phyloP scores from a whole-genome alignment of 1,140 invertebrate genomes.

The Papilio xuthus region DNA sequence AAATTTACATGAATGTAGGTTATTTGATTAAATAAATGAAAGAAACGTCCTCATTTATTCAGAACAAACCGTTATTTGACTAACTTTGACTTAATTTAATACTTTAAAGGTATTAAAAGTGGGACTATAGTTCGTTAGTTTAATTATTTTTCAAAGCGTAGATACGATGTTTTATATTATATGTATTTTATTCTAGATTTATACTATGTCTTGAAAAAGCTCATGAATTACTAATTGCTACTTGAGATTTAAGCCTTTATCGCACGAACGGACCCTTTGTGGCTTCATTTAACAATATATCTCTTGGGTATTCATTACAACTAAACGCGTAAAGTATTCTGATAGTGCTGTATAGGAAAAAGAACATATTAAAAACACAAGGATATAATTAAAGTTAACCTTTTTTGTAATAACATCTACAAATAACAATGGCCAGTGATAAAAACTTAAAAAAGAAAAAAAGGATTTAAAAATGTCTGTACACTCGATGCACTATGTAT shows the following conservation, averaged over 20 bases:
- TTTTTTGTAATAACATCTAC: background rate
- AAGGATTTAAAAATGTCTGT: too few species aligned
- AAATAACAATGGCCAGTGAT: too few species aligned
- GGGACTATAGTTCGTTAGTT: too few species aligned
- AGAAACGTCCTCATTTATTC: background rate
- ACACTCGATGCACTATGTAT: background rate
- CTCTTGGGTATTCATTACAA: background rate
- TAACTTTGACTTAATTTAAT: background rate
- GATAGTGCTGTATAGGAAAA: background rate
- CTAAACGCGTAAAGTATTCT: background rate
- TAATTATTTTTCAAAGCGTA: too few species aligned
- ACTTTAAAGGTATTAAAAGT: too few species aligned
- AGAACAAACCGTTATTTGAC: background rate
- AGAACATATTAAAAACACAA: background rate
- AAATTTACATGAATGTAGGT: background rate
- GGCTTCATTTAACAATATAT: constrained; percentile 24
- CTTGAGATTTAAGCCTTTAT: constrained; percentile 13
- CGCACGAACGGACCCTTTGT: background rate
- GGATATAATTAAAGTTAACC: background rate
- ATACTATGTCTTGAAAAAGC: background rate
- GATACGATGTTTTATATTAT: too few species aligned
- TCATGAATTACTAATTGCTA: constrained; percentile 31
- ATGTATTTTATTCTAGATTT: too few species aligned
- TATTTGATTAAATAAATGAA: background rate
- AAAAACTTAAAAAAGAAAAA: too few species aligned